Evolutionary conservation across 2,113 vertebrate genomes (phyloP).

Genomic region (Dendrocopos noguchii): DNA sequence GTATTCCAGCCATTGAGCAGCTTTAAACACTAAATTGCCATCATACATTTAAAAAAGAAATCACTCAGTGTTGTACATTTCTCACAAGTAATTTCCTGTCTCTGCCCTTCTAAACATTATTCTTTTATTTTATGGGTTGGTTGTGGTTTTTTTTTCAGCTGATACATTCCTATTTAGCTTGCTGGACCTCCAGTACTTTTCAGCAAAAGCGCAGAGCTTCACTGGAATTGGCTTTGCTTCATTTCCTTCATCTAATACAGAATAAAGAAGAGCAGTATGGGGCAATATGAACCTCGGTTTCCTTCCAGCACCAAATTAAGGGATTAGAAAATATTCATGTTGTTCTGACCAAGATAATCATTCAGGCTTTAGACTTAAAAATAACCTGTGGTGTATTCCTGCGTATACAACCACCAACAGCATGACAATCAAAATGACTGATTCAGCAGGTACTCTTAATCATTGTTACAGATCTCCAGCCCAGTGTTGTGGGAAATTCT

Average conservation of each 20-base stretch:
- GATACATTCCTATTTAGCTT: conserved; percentile 28
- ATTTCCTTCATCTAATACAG: conserved; percentile 44
- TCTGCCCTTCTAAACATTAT: conserved; percentile 47
- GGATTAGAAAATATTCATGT: conserved; percentile 25
- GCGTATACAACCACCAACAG: neutral
- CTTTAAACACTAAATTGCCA: conserved; percentile 68
- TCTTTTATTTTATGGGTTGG: neutral
- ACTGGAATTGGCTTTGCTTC: conserved; percentile 28
- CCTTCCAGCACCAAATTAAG: conserved; percentile 38
- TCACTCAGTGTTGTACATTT: conserved; percentile 46
- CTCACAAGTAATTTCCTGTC: conserved; percentile 70
- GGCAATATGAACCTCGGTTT: neutral
- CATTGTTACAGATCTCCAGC: neutral
- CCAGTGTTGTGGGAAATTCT: neutral
- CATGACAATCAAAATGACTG: conserved; percentile 8
- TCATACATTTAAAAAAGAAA: conserved; percentile 52
- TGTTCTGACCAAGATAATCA: conserved; percentile 25
- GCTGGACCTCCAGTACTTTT: conserved; percentile 17
- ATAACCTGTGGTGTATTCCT: neutral
- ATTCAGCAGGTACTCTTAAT: conserved; percentile 8
- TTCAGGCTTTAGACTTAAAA: conserved; percentile 27
- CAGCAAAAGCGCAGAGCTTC: conserved; percentile 11
- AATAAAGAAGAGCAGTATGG: conserved; percentile 15
- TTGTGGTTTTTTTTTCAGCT: conserved; percentile 1
- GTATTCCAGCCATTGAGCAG: conserved; percentile 51